A percentile compares a stretch with the other conserved stretches of the same genome.
These are phyloP conservation scores for Carassius gibelio DNA, from an alignment of 2,113 vertebrate genomes.

Conservation along the genomic window DNA sequence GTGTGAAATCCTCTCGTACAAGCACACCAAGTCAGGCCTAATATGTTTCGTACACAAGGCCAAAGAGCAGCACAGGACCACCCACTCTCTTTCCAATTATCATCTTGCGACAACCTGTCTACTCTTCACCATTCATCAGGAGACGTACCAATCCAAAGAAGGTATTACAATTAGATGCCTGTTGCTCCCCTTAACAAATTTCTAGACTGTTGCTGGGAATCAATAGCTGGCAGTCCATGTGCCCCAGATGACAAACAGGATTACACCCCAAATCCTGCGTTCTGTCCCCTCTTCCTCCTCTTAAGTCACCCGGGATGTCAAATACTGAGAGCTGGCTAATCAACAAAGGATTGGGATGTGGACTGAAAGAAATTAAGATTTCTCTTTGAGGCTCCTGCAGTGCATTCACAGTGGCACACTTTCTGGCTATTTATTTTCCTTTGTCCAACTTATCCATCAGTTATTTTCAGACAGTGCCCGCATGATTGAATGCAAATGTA, in stretches of 20 bases:
- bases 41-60: constrained; percentile 71
- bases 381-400: neutral
- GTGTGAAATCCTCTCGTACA: constrained; percentile 65
- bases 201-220: constrained; percentile 80
- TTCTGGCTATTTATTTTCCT: neutral
- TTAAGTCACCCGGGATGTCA: constrained; percentile 58
- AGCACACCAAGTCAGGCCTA: constrained; percentile 67
- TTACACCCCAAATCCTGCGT: constrained; percentile 78
- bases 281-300: constrained; percentile 63
- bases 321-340: constrained; percentile 30
- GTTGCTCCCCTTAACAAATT: constrained; percentile 82
- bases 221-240: constrained; percentile 72
- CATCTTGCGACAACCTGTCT: constrained; percentile 76
- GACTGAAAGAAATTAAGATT: neutral
- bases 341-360: neutral
- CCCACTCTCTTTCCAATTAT: constrained; percentile 84
- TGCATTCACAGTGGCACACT: neutral
- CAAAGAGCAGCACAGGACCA: constrained; percentile 75
- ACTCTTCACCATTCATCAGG: constrained; percentile 76
- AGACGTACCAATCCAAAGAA: constrained; percentile 76
- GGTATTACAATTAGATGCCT: constrained; percentile 80
- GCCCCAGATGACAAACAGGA: constrained; percentile 73
- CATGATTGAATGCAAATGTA: neutral
- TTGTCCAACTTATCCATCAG: neutral
- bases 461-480: neutral